Evolutionary conservation across 2,888 invertebrate genomes (phyloP), one percentile per base, ranked within the genome.

Genomic region (Sylvicola fuscatus): DNA sequence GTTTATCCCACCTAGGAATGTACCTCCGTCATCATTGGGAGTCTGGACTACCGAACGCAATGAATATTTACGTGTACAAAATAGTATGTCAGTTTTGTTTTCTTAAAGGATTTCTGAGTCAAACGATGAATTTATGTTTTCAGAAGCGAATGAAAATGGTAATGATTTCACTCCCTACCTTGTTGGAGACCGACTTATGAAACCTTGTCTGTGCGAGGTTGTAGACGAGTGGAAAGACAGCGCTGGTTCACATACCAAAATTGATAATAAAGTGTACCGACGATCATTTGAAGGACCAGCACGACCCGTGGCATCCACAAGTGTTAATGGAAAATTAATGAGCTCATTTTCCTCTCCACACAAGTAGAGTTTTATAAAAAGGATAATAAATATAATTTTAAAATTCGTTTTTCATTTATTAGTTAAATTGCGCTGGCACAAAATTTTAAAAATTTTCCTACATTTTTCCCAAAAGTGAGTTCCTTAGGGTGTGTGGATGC

Each of bases 111-210:
- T n/a, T n/a, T n/a, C n/a, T n/a, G n/a, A n/a, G n/a, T n/a, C n/a
- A n/a, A n/a, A n/a, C n/a, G 21, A 21, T 21, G 21, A 21, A 21
- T 4, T 21, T 4, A 21, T 21, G 21, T 21, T 21, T 21, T 4
- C 21, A 21, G 21, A n/a, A 35, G 36, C 15, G 17, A 6, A 28
- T 33, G 33, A 30, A 14, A 27, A 12, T 6, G 11, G 27, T 17
- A 26, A 27, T 26, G 33, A 14, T 11, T 37, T 26, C 33, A 27
- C 15, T 14, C 36, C 38, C 10, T 32, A 37, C 32, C 27, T 26
- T 3, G 17, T 32, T 28, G 33, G 17, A 12, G 30, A 34, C 14
- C 31, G 38, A 27, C 70, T 71, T 52, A 77, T 57, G 53, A 53
- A 52, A 34, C 57, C 57, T 3, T 58, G 58, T 37, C 50, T 53